Conservation (phyloP, 2,888 invertebrate species). For the Acanthopleura granulata region DNA sequence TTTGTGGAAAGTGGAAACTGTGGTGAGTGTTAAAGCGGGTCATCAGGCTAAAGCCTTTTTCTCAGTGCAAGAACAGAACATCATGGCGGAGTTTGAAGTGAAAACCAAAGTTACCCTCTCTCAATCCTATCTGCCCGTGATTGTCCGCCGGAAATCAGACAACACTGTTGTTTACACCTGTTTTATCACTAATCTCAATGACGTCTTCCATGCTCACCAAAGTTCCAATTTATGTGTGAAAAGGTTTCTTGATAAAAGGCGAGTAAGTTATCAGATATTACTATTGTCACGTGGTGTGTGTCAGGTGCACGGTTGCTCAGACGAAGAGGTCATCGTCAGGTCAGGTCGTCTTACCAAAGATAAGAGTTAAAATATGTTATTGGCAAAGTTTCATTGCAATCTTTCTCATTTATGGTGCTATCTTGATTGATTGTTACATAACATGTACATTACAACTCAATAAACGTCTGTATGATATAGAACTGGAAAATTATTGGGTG, state of each 20-base stretch:
- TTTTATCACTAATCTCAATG: conserved; percentile 7
- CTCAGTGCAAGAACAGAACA: neutral
- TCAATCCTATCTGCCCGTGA: neutral
- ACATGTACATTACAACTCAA: no score
- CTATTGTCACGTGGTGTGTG: neutral
- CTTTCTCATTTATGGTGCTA: no score
- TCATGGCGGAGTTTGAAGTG: conserved; percentile 5
- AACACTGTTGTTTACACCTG: conserved; percentile 4
- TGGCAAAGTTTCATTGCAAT: no score
- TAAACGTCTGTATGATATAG: no score
- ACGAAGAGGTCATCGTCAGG: neutral
- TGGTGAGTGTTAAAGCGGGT: neutral
- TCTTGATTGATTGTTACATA: no score
- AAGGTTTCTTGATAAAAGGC: neutral
- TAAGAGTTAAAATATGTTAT: no score
- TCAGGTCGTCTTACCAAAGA: neutral
- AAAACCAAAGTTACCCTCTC: neutral
- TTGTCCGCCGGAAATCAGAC: neutral
- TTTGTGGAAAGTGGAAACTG: neutral
- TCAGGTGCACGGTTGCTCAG: neutral
- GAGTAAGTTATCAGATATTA: neutral
- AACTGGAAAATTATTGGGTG: no score
- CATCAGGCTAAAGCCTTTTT: neutral
- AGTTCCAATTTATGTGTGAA: neutral
- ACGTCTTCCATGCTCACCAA: neutral